Evolutionary conservation across 1,140 invertebrate species (phyloP).

Genomic region (Meloidogyne chitwoodi): DNA sequence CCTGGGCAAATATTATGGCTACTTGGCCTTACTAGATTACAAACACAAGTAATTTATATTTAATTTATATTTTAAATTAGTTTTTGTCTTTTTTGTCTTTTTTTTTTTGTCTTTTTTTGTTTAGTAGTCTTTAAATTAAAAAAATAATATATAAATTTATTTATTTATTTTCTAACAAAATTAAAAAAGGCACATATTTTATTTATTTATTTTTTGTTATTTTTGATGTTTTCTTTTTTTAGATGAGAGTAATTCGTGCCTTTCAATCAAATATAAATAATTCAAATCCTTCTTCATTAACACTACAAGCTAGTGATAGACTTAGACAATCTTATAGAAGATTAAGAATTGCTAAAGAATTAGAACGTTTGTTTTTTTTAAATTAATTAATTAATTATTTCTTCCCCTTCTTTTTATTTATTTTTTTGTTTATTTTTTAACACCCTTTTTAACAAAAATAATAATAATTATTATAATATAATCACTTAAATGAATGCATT

Average conservation of each 20-base stretch:
- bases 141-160: too few species aligned
- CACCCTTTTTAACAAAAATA: not conserved
- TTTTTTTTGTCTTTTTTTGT: slow-evolving; percentile 2
- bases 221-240: slow-evolving; percentile 22
- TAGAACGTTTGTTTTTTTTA: slow-evolving; percentile 42
- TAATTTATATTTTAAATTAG: not conserved
- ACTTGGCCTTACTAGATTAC: slow-evolving; percentile 88
- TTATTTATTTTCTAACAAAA: too few species aligned
- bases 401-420: not conserved
- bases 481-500: too few species aligned
- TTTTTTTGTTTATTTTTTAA: not conserved
- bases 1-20: slow-evolving; percentile 98
- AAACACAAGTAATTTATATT: slow-evolving; percentile 95
- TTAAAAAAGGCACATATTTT: too few species aligned
- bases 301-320: slow-evolving; percentile 36
- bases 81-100: not conserved
- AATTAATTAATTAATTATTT: not conserved
- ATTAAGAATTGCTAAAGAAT: slow-evolving; percentile 44
- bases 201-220: not conserved
- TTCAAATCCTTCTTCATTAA: slow-evolving; percentile 45
- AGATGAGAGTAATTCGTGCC: slow-evolving; percentile 49
- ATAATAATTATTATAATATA: too few species aligned
- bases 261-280: slow-evolving; percentile 39
- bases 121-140: too few species aligned
- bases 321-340: slow-evolving; percentile 43